These are phyloP conservation scores for Spodoptera litura DNA, from an alignment of 1,140 invertebrate genomes.

Conservation along the genomic window DNA sequence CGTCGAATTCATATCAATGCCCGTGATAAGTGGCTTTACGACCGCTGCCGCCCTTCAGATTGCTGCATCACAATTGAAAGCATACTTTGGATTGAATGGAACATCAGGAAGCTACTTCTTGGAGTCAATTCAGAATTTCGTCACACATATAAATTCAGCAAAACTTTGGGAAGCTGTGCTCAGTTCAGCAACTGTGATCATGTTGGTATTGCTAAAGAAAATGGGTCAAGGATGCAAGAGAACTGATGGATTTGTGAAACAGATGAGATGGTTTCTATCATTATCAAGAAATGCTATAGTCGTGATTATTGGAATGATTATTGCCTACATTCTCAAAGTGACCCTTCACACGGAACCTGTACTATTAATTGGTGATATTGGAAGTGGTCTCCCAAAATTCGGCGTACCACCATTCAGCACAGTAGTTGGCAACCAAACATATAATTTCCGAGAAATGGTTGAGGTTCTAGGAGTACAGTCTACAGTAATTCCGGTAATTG, in stretches of 20 bases:
- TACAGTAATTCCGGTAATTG: slow-evolving; percentile 90
- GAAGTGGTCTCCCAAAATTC: slow-evolving; percentile 88
- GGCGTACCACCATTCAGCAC: slow-evolving; percentile 89
- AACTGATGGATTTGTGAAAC: slow-evolving; percentile 64
- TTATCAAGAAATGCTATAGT: slow-evolving; percentile 90
- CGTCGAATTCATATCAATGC: slow-evolving; percentile 96
- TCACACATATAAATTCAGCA: slow-evolving; percentile 80
- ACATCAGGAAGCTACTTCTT: slow-evolving; percentile 64
- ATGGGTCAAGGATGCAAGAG: slow-evolving; percentile 72
- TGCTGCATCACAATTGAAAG: slow-evolving; percentile 92
- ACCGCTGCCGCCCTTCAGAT: slow-evolving; percentile 96
- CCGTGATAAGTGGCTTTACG: slow-evolving; percentile 96
- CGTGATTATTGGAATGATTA: slow-evolving; percentile 88
- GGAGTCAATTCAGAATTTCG: slow-evolving; percentile 71
- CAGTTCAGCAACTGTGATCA: slow-evolving; percentile 86
- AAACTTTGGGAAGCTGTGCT: slow-evolving; percentile 86
- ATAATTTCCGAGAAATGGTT: slow-evolving; percentile 88
- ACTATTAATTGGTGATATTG: slow-evolving; percentile 87
- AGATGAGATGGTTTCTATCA: slow-evolving; percentile 79
- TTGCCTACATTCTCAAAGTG: slow-evolving; percentile 86
- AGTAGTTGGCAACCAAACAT: slow-evolving; percentile 81
- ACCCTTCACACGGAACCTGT: slow-evolving; percentile 84
- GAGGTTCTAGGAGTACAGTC: slow-evolving; percentile 88
- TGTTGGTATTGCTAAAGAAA: slow-evolving; percentile 87
- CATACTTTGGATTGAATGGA: slow-evolving; percentile 87